Evolutionary conservation across 2,113 vertebrate genomes (phyloP).

Genomic region (Sciurus niger): DNA sequence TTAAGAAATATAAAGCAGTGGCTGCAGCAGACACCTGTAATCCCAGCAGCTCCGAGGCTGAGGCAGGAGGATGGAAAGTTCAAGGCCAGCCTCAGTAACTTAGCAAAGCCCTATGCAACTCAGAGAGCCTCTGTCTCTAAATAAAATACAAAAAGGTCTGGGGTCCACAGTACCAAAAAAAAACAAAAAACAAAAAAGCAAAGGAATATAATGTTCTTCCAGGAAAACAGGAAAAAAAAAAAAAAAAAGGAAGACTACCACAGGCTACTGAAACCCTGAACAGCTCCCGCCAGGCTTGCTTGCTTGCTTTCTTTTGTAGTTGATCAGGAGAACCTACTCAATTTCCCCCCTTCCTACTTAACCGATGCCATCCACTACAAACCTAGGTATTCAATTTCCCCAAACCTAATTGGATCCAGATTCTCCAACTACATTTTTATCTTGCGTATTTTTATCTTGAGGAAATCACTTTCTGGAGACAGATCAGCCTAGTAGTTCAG

Average conservation of each 20-base stretch:
- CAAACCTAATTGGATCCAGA: neutral
- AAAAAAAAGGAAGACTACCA: neutral
- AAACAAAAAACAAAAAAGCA: too few relatives aligned
- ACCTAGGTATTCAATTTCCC: neutral
- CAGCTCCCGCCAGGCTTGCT: neutral
- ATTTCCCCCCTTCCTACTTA: neutral
- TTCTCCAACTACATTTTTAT: neutral
- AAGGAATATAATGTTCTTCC: neutral
- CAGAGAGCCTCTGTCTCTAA: too few relatives aligned
- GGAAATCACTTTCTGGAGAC: neutral
- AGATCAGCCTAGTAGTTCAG: neutral
- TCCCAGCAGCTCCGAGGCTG: too few relatives aligned
- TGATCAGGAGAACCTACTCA: neutral
- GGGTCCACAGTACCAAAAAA: too few relatives aligned
- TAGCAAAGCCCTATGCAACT: too few relatives aligned
- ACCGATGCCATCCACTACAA: neutral
- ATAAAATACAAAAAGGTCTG: too few relatives aligned
- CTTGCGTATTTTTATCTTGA: too few relatives aligned
- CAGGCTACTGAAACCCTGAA: neutral
- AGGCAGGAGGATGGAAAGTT: too few relatives aligned
- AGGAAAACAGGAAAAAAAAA: neutral
- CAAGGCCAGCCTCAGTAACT: too few relatives aligned
- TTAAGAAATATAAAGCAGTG: neutral
- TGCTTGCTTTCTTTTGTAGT: neutral
- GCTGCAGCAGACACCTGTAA: too few relatives aligned